phyloP scores from a whole-genome alignment of 2,888 invertebrate species.

The Atethmia centrago region DNA sequence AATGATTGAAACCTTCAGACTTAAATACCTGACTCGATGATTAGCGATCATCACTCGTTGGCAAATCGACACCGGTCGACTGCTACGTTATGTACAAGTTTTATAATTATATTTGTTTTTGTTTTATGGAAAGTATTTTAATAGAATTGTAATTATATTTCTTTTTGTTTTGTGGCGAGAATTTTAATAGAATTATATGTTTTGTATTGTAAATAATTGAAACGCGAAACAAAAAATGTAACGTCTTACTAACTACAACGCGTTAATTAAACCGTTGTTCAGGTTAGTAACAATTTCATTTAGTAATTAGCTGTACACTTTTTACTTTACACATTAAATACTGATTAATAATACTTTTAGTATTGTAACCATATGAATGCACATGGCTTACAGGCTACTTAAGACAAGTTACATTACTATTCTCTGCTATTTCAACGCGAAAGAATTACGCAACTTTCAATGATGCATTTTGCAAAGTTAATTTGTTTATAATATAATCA shows the following conservation, averaged over 20 bases:
- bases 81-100: slow-evolving; percentile 13
- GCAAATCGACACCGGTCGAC: slow-evolving; percentile 12
- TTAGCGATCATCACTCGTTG: slow-evolving; percentile 31
- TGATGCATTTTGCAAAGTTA: slow-evolving; percentile 43
- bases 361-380: slow-evolving; percentile 33
- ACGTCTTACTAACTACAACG: slow-evolving; percentile 31
- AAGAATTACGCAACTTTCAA: slow-evolving; percentile 35
- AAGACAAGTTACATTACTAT: slow-evolving; percentile 22
- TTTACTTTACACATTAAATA: slow-evolving; percentile 37
- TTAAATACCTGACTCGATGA: slow-evolving; percentile 22
- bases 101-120: slow-evolving; percentile 27
- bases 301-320: slow-evolving; percentile 44
- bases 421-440: slow-evolving; percentile 26
- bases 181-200: slow-evolving; percentile 22
- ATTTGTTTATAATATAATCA: slow-evolving; percentile 52
- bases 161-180: slow-evolving; percentile 26
- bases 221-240: slow-evolving; percentile 39
- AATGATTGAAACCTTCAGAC: slow-evolving; percentile 51
- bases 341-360: slow-evolving; percentile 38
- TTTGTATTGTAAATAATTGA: slow-evolving; percentile 52
- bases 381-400: slow-evolving; percentile 27
- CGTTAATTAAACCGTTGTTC: slow-evolving; percentile 35
- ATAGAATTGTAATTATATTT: slow-evolving; percentile 1
- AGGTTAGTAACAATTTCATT: slow-evolving; percentile 28
- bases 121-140: slow-evolving; percentile 22